These are phyloP conservation scores for Menura novaehollandiae DNA, from an alignment of 2,113 vertebrate genomes.

Conservation along the genomic window DNA sequence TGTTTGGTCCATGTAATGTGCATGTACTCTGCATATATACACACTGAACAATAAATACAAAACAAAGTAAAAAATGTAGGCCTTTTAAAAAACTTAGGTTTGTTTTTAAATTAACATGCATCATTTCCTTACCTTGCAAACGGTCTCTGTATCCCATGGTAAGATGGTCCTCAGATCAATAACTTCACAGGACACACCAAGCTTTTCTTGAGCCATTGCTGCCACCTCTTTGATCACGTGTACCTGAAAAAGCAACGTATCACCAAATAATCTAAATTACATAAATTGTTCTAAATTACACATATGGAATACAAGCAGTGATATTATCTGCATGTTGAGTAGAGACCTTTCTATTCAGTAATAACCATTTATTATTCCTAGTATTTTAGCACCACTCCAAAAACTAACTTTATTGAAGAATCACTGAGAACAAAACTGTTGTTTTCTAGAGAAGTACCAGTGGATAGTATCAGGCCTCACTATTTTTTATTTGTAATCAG, in stretches of 20 bases:
- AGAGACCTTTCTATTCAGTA: neutral
- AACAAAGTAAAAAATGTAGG: neutral
- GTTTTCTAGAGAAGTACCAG: neutral
- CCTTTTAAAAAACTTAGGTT: neutral
- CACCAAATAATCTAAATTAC: neutral
- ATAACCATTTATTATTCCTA: neutral
- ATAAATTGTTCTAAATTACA: neutral
- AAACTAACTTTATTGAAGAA: neutral
- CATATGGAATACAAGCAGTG: neutral
- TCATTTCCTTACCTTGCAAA: slow-evolving; percentile 86
- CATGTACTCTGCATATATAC: neutral
- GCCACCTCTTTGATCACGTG: slow-evolving; percentile 94
- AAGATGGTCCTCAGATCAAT: slow-evolving; percentile 94
- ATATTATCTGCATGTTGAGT: neutral
- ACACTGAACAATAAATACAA: neutral
- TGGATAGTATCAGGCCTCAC: neutral
- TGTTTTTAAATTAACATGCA: neutral
- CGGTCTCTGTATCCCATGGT: slow-evolving; percentile 91
- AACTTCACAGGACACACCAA: slow-evolving; percentile 95
- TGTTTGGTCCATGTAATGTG: neutral
- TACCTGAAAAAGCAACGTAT: slow-evolving; percentile 73
- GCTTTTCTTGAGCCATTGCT: slow-evolving; percentile 92
- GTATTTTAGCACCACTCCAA: neutral
- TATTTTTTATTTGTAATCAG: neutral
- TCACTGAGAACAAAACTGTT: neutral